Conservation (phyloP, 2,797 vertebrate species). For the Dryobates pubescens region DNA sequence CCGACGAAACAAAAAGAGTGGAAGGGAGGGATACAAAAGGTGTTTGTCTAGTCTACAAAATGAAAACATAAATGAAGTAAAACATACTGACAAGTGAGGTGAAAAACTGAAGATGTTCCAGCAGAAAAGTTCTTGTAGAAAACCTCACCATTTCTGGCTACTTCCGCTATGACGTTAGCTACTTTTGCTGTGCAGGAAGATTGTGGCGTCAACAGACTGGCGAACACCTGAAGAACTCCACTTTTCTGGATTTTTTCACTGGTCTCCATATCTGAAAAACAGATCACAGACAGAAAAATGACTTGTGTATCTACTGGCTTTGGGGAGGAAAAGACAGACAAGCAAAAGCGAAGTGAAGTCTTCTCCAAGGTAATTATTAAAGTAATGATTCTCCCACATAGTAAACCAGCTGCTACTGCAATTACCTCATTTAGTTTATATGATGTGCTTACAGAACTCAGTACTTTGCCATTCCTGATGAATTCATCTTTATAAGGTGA, state of each 20-base stretch:
- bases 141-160: constrained; percentile 98
- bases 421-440: not conserved
- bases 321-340: not conserved
- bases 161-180: constrained; percentile 97
- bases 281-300: constrained; percentile 17
- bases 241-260: constrained; percentile 95
- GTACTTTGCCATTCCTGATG: not conserved
- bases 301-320: not conserved
- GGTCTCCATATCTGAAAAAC: constrained; percentile 89
- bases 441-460: not conserved
- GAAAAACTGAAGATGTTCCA: constrained; percentile 83
- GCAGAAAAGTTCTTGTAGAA: constrained; percentile 81
- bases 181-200: constrained; percentile 93
- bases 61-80: constrained; percentile 81
- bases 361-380: not conserved
- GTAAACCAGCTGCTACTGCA: not conserved
- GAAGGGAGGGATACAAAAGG: constrained; percentile 56
- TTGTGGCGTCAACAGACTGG: constrained; percentile 86
- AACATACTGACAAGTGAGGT: constrained; percentile 82
- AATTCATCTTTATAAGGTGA: not conserved
- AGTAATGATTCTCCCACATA: not conserved
- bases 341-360: not conserved
- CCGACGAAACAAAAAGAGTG: constrained; percentile 50
- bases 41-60: constrained; percentile 75
- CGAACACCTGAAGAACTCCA: constrained; percentile 88